phyloP scores from a whole-genome alignment of 2,888 invertebrate genomes.

The Noctua janthe region DNA sequence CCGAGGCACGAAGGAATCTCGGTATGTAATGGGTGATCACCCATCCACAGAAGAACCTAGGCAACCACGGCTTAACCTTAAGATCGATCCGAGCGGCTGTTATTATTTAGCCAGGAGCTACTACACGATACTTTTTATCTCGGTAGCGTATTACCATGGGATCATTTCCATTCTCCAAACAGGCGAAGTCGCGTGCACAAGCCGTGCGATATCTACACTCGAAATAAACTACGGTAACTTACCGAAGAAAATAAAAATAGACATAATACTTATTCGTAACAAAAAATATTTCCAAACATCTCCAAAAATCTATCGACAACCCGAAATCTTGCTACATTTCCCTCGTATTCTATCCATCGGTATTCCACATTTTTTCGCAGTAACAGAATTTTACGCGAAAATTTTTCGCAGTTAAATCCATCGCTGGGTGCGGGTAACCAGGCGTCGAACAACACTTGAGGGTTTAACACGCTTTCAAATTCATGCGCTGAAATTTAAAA shows the following conservation, averaged over 20 bases:
- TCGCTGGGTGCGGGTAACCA: conserved; percentile 46
- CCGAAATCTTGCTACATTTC: conserved; percentile 6
- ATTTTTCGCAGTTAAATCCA: conserved; percentile 40
- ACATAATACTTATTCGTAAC: background rate
- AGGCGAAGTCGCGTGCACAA: background rate
- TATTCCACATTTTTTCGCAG: background rate
- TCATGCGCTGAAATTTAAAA: conserved; percentile 54
- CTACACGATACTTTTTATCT: too few relatives aligned
- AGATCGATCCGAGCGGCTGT: too few relatives aligned
- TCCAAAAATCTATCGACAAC: background rate
- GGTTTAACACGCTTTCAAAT: conserved; percentile 43
- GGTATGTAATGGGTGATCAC: too few relatives aligned
- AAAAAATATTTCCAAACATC: background rate
- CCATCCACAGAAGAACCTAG: too few relatives aligned
- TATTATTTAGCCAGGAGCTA: too few relatives aligned
- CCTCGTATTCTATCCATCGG: background rate
- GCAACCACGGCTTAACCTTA: too few relatives aligned
- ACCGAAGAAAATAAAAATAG: background rate
- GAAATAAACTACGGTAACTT: background rate
- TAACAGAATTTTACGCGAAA: conserved; percentile 19
- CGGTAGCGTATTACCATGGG: background rate
- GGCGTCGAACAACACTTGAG: conserved; percentile 56
- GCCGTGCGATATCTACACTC: background rate
- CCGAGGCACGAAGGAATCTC: too few relatives aligned
- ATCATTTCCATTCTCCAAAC: background rate